A percentile compares a stretch with the other conserved stretches of the same genome.
These are phyloP conservation scores for Nebria ingens DNA, from an alignment of 1,140 invertebrate genomes.

Conservation along the genomic window DNA sequence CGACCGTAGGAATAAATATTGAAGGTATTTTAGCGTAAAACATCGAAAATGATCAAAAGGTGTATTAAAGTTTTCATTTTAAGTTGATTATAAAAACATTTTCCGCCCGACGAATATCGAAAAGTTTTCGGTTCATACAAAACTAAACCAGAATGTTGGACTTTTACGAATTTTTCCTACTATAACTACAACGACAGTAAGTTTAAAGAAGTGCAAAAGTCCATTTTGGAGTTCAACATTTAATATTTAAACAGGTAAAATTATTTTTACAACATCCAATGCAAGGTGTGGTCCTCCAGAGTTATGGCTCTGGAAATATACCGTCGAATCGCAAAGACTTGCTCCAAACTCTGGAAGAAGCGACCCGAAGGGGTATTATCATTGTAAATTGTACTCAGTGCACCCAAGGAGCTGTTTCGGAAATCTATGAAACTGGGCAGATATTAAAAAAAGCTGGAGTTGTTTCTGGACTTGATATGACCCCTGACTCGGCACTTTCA, in stretches of 20 bases:
- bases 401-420: conserved; percentile 57
- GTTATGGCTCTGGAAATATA: conserved; percentile 88
- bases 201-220: too few relatives aligned
- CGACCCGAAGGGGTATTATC: conserved; percentile 70
- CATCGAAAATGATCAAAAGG: conserved; percentile 15
- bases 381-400: conserved; percentile 94
- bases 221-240: too few relatives aligned
- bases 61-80: conserved; percentile 20
- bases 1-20: conserved; percentile 65
- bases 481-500: conserved; percentile 83
- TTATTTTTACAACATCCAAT: conserved; percentile 77
- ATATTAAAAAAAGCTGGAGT: conserved; percentile 56
- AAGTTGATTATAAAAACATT: conserved; percentile 70
- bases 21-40: conserved; percentile 37
- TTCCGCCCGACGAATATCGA: conserved; percentile 61
- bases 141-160: conserved; percentile 76
- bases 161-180: conserved; percentile 82
- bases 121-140: conserved; percentile 65
- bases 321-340: conserved; percentile 78
- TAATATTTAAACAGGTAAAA: conserved; percentile 43
- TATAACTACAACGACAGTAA: conserved; percentile 69
- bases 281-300: conserved; percentile 70
- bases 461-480: conserved; percentile 88
- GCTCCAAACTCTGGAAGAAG: conserved; percentile 59
- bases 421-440: conserved; percentile 73